phyloP scores from a whole-genome alignment of 1,140 invertebrate species.

The Cyphomyrmex costatus region DNA sequence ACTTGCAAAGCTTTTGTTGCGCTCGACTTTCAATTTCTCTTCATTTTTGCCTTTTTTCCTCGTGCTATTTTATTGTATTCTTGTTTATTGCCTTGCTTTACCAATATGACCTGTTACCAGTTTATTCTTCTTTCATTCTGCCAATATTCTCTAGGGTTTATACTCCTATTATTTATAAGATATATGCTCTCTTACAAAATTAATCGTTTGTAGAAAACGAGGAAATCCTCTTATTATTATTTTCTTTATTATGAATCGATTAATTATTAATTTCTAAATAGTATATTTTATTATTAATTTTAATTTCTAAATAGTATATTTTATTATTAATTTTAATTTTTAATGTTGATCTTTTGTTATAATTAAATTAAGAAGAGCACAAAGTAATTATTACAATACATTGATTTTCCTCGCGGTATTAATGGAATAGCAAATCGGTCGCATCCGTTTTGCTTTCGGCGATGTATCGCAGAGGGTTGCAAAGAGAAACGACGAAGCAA shows the following conservation, averaged over 20 bases:
- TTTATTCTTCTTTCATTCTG: conserved; percentile 18
- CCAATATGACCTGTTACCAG: not conserved
- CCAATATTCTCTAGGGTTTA: not conserved
- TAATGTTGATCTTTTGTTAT: not conserved
- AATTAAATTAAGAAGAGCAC: not conserved
- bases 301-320: not conserved
- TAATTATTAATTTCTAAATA: not conserved
- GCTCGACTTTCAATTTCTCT: conserved; percentile 33
- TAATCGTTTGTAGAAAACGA: not conserved
- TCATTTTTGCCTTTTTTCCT: not conserved
- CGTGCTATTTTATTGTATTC: conserved; percentile 23
- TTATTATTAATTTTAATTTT: not conserved
- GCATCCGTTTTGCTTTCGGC: not conserved
- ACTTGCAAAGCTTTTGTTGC: conserved; percentile 28
- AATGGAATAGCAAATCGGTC: not conserved
- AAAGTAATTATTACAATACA: not conserved
- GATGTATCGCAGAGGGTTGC: not conserved
- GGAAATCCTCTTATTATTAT: not conserved
- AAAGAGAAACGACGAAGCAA: not conserved
- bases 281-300: not conserved
- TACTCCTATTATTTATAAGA: conserved; percentile 13
- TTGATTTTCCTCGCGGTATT: not conserved
- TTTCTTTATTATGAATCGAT: not conserved
- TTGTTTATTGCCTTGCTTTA: conserved; percentile 31
- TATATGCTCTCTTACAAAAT: not conserved